These are phyloP conservation scores for Pandemis heparana DNA, from an alignment of 2,888 invertebrate genomes.

Conservation along the genomic window DNA sequence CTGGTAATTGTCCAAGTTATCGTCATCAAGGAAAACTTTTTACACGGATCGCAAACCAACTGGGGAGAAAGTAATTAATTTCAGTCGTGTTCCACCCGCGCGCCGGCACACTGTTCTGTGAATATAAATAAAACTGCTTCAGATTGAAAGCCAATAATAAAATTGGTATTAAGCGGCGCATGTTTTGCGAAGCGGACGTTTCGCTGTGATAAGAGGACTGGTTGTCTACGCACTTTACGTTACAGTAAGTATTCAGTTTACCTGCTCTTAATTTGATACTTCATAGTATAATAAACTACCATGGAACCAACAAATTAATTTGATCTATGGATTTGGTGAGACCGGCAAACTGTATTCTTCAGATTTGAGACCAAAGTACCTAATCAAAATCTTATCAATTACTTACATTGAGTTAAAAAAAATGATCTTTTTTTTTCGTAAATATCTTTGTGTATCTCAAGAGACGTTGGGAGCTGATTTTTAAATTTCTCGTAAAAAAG, in stretches of 20 bases:
- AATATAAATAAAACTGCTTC: slow-evolving; percentile 69
- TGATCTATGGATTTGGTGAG: not conserved
- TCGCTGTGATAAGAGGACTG: slow-evolving; percentile 25
- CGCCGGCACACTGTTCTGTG: slow-evolving; percentile 68
- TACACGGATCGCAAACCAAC: slow-evolving; percentile 59
- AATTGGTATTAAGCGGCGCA: slow-evolving; percentile 43
- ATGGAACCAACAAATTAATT: not conserved
- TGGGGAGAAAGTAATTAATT: slow-evolving; percentile 76
- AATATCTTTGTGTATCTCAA: not conserved
- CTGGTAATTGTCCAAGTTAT: slow-evolving; percentile 81
- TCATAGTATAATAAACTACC: not conserved
- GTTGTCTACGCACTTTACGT: not conserved
- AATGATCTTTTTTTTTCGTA: too few species aligned
- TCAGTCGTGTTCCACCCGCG: slow-evolving; percentile 73
- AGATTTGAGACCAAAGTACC: not conserved
- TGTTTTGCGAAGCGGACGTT: slow-evolving; percentile 38
- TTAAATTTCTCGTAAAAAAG: not conserved
- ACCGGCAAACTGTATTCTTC: not conserved
- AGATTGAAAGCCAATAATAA: slow-evolving; percentile 55
- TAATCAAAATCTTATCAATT: not conserved
- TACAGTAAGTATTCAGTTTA: slow-evolving; percentile 22
- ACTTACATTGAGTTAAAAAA: not conserved
- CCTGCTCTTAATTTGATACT: not conserved
- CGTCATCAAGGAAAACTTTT: slow-evolving; percentile 67
- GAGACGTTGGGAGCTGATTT: not conserved